A percentile compares a stretch with the other conserved stretches of the same genome.
These are phyloP conservation scores for Peucedramus taeniatus DNA, from an alignment of 2,113 vertebrate species.

Conservation along the genomic window DNA sequence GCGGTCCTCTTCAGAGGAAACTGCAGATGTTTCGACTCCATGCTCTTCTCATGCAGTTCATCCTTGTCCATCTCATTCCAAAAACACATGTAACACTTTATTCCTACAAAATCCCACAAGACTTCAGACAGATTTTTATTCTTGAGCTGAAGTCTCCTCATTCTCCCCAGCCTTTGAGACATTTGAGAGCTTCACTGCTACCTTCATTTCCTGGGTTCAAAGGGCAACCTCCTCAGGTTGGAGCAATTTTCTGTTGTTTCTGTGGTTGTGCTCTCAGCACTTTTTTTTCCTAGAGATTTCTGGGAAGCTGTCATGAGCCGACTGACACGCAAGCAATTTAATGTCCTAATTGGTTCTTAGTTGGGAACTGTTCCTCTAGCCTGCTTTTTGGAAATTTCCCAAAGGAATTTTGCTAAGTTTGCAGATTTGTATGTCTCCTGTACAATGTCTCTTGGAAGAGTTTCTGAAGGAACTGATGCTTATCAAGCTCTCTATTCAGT, in stretches of 20 bases:
- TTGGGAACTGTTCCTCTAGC: not conserved
- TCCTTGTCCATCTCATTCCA: not conserved
- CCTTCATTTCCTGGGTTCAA: not conserved
- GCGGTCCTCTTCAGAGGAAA: not conserved
- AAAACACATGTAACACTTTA: not conserved
- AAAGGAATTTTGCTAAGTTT: not conserved
- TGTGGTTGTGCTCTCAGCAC: not conserved
- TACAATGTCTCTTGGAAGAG: not conserved
- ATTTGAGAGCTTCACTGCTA: not conserved
- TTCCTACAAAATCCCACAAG: not conserved
- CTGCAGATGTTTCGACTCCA: not conserved
- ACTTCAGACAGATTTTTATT: not conserved
- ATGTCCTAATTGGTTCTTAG: not conserved
- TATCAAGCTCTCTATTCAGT: not conserved
- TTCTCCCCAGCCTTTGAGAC: not conserved
- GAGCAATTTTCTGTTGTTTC: not conserved
- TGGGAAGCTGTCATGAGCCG: not conserved
- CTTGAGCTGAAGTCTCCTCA: not conserved
- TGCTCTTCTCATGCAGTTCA: not conserved
- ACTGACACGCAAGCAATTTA: rapidly evolving
- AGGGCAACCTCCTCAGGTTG: not conserved
- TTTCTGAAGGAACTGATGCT: not conserved
- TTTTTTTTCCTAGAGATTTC: not conserved
- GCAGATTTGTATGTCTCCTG: not conserved
- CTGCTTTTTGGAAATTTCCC: not conserved